Base-by-base conservation (phyloP, 2,888 invertebrate species). In the Archips xylosteana region DNA sequence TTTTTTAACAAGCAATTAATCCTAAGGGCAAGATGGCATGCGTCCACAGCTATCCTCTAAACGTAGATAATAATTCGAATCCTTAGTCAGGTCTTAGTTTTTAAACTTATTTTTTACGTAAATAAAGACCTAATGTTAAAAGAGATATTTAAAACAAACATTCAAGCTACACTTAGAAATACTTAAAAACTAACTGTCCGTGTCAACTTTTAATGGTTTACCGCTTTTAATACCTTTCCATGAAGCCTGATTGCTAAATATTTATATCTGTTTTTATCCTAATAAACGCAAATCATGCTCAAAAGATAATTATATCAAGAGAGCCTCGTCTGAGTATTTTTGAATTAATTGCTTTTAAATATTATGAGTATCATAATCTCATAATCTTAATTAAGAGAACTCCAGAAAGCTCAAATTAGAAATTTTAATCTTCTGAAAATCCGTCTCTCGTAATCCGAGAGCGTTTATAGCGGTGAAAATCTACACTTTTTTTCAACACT, bases 361-460 rank as follows among this genome's bases (percentile, higher is more conserved):
- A 90, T 92, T 88, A 91, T 87, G 88, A 92, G 92, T 92, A 92
- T 90, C 90, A 91, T 92, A 91, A 93, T 93, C 89, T 89, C 85
- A 87, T 92, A 92, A 94, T 92, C 91, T 92, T 92, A 92, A 94
- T 94, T 92, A 91, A 89, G 90, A 90, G 88, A 88, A 90, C 86
- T 92, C 91, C 85, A 85, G 87, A 81, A 85, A 87, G 87, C 82
- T 87, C 85, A 89, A 91, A 90, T 92, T 90, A 88, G 83, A 91
- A 90, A 90, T 89, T 92, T 91, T 90, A 91, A 92, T 91, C 89
- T 87, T 81, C 80, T 83, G 83, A 81, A 90, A 92, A 91, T 89
- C 90, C 85, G 77, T 76, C 79, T 74, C 61, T 64, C 68, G 62
- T 61, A 70, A 70, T 51, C 49, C 59, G 61, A 66, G 54, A 47